Percentiles rank a stretch among this genome's conserved stretches.
These are phyloP conservation scores for Hyperoplus lanceolatus DNA, from an alignment of 2,797 vertebrate genomes.

Conservation along the genomic window DNA sequence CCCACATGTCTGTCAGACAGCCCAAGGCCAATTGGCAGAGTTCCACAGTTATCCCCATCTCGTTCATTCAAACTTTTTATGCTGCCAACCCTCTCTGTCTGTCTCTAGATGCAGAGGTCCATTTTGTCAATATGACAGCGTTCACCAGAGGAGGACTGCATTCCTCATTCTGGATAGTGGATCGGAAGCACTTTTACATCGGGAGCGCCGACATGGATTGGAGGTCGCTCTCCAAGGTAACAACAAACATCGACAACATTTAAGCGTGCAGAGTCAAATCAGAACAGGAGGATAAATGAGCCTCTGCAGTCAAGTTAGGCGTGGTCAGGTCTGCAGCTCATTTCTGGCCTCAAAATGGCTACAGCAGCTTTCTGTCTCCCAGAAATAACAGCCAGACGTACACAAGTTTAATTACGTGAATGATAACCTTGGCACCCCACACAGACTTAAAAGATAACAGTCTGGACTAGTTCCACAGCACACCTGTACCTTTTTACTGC, in stretches of 20 bases:
- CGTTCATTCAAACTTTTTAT: slow-evolving; percentile 18
- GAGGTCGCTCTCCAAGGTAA: slow-evolving; percentile 93
- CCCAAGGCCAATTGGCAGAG: slow-evolving; percentile 20
- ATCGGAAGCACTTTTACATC: slow-evolving; percentile 92
- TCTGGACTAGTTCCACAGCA: slow-evolving; percentile 18
- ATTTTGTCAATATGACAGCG: slow-evolving; percentile 92
- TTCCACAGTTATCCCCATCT: slow-evolving; percentile 18
- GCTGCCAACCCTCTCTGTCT: background rate
- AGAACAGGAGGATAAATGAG: slow-evolving; percentile 5
- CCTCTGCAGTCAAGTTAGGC: slow-evolving; percentile 14
- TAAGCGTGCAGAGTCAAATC: slow-evolving; percentile 1
- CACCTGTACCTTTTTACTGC: slow-evolving; percentile 26
- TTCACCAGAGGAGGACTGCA: slow-evolving; percentile 90
- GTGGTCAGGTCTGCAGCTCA: slow-evolving; percentile 7
- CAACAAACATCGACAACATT: slow-evolving; percentile 25
- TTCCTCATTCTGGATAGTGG: slow-evolving; percentile 96
- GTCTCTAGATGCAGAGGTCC: slow-evolving; percentile 88
- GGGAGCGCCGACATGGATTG: slow-evolving; percentile 93
- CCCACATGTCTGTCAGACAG: slow-evolving; percentile 11
- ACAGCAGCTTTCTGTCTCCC: slow-evolving; percentile 8
- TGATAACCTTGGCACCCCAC: slow-evolving; percentile 30
- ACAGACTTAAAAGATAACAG: slow-evolving; percentile 22
- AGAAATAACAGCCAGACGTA: slow-evolving; percentile 16
- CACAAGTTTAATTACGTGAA: slow-evolving; percentile 46
- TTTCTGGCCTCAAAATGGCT: slow-evolving; percentile 4